Evolutionary conservation across 2,888 invertebrate species (phyloP).

Genomic region (Limnephilus auricula): DNA sequence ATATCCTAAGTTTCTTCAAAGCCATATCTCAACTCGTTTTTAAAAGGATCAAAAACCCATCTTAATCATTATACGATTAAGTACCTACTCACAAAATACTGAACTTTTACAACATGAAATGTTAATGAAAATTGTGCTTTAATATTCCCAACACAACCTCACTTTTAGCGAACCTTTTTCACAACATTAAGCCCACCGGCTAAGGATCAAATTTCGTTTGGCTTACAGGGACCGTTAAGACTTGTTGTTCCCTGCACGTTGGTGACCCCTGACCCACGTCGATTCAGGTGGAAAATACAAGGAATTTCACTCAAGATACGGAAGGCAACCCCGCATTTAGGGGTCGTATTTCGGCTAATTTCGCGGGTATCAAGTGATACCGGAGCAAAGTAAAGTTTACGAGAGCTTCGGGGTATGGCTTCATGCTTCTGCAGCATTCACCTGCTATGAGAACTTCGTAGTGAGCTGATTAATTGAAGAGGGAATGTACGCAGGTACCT

Average conservation of each 20-base stretch:
- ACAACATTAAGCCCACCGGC: background rate
- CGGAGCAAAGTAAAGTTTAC: background rate
- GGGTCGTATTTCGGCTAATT: slow-evolving; percentile 50
- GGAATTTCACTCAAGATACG: slow-evolving; percentile 62
- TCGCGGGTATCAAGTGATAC: slow-evolving; percentile 15
- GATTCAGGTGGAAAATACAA: slow-evolving; percentile 55
- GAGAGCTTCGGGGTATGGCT: background rate
- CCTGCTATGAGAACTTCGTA: background rate
- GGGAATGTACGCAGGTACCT: background rate
- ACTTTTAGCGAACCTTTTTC: slow-evolving; percentile 20
- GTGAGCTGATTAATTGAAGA: slow-evolving; percentile 13
- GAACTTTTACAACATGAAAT: background rate
- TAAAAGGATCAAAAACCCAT: background rate
- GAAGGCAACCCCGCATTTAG: slow-evolving; percentile 8
- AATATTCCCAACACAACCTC: slow-evolving; percentile 30
- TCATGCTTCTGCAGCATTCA: background rate
- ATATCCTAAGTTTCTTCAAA: background rate
- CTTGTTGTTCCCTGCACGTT: slow-evolving; percentile 6
- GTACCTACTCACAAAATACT: background rate
- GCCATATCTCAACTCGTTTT: background rate
- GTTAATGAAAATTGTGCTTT: background rate
- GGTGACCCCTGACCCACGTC: background rate
- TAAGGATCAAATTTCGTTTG: background rate
- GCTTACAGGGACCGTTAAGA: background rate
- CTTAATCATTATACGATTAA: background rate